Base-by-base conservation (phyloP, 2,888 invertebrate species). In the Andrena marginata region DNA sequence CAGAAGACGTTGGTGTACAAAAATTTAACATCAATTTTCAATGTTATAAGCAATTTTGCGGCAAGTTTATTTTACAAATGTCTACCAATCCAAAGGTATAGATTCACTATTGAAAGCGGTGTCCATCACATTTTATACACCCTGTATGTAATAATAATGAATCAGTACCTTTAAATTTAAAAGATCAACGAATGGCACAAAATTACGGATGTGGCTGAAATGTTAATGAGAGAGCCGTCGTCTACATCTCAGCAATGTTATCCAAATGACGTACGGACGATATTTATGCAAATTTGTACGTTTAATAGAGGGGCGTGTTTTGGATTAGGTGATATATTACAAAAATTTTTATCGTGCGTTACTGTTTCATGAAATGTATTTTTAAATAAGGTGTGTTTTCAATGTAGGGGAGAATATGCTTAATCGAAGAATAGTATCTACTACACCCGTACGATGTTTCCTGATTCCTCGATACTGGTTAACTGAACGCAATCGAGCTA, bases 381-480 rank as follows among this genome's bases (percentile, higher is more conserved):
- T 23, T 10, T n/a, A 42, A 23, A 20, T 29, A 60, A 10, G 8
- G 5, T 59, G 16, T 8, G 5, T 10, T 48, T 42, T 35, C 54
- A 16, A 69, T 73, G 59, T 60, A 94, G 94, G 97, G 0, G 97
- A 97, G 92, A 95, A 95, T 78, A 95, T 96, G 95, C 94, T 95
- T 0, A 96, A 96, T 91, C 95, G 97, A 16, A 95, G 96, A 5
- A 95, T 97, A 33, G 95, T 97, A 69, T 96, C 97, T 0, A 91
- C 95, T 59, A 96, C 95, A 0, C 95, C 95, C 0, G 96, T 96
- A 5, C 95, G 95, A 86, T 97, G 97, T 87, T 94, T 97, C 90
- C 93, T 97, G 51, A 93, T 97, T 76, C 97, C 97, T 0, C 95
- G 96, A 81, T 96, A 96, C 89, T 97, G 96, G 96, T 94, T 97